Evolutionary conservation across 2,113 vertebrate genomes (phyloP).

Genomic region (Bos indicus): DNA sequence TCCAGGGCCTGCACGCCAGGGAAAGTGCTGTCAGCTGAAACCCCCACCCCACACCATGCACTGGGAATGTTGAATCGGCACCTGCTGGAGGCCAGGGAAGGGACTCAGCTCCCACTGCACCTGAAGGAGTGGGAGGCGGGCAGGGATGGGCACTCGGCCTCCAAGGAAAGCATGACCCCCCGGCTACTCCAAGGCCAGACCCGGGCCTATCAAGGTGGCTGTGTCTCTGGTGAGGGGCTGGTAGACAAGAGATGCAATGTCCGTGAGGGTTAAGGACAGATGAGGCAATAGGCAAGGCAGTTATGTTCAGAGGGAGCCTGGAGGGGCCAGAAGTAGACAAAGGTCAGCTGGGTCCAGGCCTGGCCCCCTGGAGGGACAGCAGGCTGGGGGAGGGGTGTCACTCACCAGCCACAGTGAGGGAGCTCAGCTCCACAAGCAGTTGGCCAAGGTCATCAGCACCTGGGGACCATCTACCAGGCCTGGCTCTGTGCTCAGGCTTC

Average conservation of each 20-base stretch:
- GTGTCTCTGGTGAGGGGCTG: constrained; percentile 45
- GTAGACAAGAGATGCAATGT: constrained; percentile 1
- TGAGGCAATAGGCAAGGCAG: constrained; percentile 55
- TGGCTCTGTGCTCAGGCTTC: background rate
- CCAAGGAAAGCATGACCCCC: background rate
- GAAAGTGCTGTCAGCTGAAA: background rate
- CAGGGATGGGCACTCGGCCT: background rate
- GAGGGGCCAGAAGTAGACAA: rapidly evolving
- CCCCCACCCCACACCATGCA: background rate
- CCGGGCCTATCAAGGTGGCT: background rate
- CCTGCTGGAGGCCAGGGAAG: constrained; percentile 13
- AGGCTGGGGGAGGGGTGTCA: rapidly evolving
- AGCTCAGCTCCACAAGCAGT: background rate
- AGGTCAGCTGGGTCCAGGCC: background rate
- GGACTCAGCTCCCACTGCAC: background rate
- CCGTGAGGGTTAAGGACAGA: constrained; percentile 52
- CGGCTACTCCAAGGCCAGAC: background rate
- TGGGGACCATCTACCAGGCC: background rate
- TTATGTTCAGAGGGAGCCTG: constrained; percentile 48
- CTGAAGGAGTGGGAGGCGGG: constrained; percentile 20
- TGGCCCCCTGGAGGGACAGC: background rate
- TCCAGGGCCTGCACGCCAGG: background rate
- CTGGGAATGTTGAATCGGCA: constrained; percentile 45
- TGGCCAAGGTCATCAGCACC: background rate
- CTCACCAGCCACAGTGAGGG: constrained; percentile 64